Base-by-base conservation (phyloP, 2,888 invertebrate species). In the Trichogramma evanescens region DNA sequence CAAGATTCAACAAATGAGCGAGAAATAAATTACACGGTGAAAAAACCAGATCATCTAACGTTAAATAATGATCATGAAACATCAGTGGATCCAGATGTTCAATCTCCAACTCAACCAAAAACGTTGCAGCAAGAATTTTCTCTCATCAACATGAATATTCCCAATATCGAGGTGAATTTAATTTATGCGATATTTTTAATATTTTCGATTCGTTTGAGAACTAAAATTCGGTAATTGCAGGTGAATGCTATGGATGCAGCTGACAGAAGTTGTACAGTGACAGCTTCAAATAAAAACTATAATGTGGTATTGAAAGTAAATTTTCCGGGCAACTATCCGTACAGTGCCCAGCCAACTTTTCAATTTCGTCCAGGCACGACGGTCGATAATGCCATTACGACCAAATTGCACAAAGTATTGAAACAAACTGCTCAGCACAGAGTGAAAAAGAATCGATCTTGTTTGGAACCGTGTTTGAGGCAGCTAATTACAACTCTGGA, bases 381-480 rank as follows among this genome's bases (percentile, higher is more conserved):
- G 1, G 80, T 94, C 1, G 89, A 89, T 69, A 88, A 87, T 64
- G 78, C 83, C 49, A 84, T 87, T 1, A 88, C 89, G 67, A 82
- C 84, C 6, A 88, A 89, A 74, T 80, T 95, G 56, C 79, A 92
- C 54, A 93, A 92, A 80, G 88, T 88, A 10, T 81, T 95, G 44
- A 89, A 88, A 69, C 88, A 86, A 74, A 87, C 90, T 56, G 91
- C 93, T 0, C 84, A 89, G 70, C 89, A 89, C 68, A 86, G 91
- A 70, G 91, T 94, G 1, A 87, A 87, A 66, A 90, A 91, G 74
- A 92, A 92, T 56, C 85, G 91, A 55, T 88, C 91, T 45, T 95
- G 95, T 75, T 79, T 96, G 56, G 89, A 95, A 74, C 91, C 93
- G 52, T 95, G 95, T 77, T 80, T 95, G 49, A 79, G 89, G 45